Percentiles rank a stretch among this genome's conserved stretches.
Conservation (phyloP, 2,888 invertebrate genomes). For the Thumatha senex region DNA sequence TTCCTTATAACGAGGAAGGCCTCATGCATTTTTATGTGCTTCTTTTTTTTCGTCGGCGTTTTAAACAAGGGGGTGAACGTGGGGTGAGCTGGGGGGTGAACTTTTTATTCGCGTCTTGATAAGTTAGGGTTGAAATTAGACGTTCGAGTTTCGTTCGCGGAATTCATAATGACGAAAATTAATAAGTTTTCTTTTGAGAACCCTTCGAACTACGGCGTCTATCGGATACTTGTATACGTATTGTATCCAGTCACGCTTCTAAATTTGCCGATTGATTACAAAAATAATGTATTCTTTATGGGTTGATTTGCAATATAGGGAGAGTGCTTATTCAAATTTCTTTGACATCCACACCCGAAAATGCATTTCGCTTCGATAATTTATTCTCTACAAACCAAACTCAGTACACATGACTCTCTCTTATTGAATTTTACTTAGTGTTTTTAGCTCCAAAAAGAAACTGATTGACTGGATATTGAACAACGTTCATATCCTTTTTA, state of each 20-base stretch:
- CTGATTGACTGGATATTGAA: too few relatives aligned
- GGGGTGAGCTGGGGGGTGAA: slow-evolving; percentile 77
- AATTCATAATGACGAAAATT: slow-evolving; percentile 84
- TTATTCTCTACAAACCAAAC: neutral
- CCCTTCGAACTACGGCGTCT: slow-evolving; percentile 60
- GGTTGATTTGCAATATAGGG: slow-evolving; percentile 1
- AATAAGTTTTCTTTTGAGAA: slow-evolving; percentile 83
- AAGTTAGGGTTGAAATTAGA: slow-evolving; percentile 85
- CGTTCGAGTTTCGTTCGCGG: slow-evolving; percentile 84
- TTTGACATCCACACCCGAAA: neutral
- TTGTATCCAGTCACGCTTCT: slow-evolving; percentile 12
- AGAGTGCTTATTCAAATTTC: neutral
- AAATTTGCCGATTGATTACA: neutral
- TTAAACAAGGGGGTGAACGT: slow-evolving; percentile 83
- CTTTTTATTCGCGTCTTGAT: slow-evolving; percentile 85
- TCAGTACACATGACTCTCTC: neutral
- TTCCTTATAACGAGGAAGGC: slow-evolving; percentile 85
- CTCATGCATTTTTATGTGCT: slow-evolving; percentile 85
- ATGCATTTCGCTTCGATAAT: neutral
- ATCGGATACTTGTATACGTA: slow-evolving; percentile 48
- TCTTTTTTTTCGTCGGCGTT: slow-evolving; percentile 83
- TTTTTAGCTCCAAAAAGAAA: neutral
- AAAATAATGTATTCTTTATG: slow-evolving; percentile 1
- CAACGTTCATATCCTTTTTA: too few relatives aligned
- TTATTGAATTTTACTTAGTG: neutral